Base-by-base conservation (phyloP, 2,797 vertebrate genomes). In the Enteromius argenteus region DNA sequence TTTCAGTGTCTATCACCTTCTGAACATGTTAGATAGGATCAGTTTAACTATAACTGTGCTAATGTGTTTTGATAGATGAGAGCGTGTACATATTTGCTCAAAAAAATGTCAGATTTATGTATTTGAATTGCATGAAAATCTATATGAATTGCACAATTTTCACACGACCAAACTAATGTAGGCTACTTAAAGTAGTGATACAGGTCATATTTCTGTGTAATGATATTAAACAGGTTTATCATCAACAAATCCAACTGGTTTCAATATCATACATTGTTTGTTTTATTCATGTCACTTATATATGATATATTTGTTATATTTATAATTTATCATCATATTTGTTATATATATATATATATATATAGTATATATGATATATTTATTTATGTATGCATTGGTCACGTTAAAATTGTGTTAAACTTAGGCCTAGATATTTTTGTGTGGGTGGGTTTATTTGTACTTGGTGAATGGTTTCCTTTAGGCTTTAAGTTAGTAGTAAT, bases 1-100 rank as follows among this genome's bases (percentile, higher is more conserved):
- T 74, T 85, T 72, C 35, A 51, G 56, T 74, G 66, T 87, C n/a
- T 81, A 39, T 72, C 4, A 56, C 23, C 66, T 46, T 35, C 3
- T 56, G 74, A 82, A 64, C 30, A 15, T 13, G 27, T 72, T 27
- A 32, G 30, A 49, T 23, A 7, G 0, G 51, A 58, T 46, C 42
- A 67, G 14, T 72, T 66, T 58, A 35, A 66, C 27, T 60, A 42
- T 56, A 32, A 17, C 10, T 27, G 5, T 80, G 53, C 46, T 53
- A 23, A 66, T 17, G 32, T 82, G 23, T 32, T 88, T 60, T 44
- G 30, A 80, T 74, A 7, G 9, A 27, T 60, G 30, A 35, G 37
- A 71, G 30, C 27, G 30, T 62, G 51, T 46, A 13, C n/a, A 10
- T 58, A 21, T 62, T 53, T 56, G 62, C 10, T 32, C 8, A 21